Percentiles rank a stretch among this genome's conserved stretches.
These are phyloP conservation scores for Drosophila barbarae DNA, from an alignment of 2,888 invertebrate genomes.

Conservation along the genomic window DNA sequence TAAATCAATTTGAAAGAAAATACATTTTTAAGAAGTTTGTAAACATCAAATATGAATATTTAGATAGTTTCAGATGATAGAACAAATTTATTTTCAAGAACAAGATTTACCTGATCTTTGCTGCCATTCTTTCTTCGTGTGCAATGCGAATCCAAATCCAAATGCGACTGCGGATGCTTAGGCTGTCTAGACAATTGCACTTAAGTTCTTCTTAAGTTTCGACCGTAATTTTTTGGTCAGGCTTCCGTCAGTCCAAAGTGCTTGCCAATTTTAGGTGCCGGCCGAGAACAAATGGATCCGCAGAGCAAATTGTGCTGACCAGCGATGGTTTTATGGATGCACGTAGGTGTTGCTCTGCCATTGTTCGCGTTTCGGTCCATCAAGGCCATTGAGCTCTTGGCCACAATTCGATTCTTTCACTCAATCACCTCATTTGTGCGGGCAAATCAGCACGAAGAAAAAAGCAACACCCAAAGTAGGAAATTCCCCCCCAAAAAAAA, in stretches of 20 bases:
- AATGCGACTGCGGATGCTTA: constrained; percentile 30
- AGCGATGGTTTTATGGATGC: constrained; percentile 16
- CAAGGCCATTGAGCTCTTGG: constrained; percentile 55
- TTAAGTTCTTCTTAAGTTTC: constrained; percentile 33
- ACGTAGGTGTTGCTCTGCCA: constrained; percentile 57
- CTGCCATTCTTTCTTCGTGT: background rate
- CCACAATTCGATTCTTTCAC: constrained; percentile 42
- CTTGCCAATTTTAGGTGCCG: constrained; percentile 50
- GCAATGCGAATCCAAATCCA: constrained; percentile 9
- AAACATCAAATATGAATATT: too few relatives aligned
- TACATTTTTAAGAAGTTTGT: too few relatives aligned
- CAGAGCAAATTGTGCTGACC: constrained; percentile 46
- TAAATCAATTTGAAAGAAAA: too few relatives aligned
- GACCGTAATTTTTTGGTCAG: constrained; percentile 42
- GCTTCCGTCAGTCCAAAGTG: constrained; percentile 48
- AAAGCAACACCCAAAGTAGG: constrained; percentile 1
- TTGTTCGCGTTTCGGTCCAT: constrained; percentile 34
- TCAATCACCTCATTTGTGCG: constrained; percentile 31
- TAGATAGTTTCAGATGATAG: too few relatives aligned
- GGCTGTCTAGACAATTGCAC: constrained; percentile 50
- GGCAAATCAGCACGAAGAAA: constrained; percentile 4
- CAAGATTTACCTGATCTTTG: too few relatives aligned
- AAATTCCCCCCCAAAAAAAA: constrained; percentile 8
- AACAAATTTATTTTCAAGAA: too few relatives aligned
- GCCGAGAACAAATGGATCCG: constrained; percentile 55